Base-by-base conservation (phyloP, 2,797 vertebrate species). In the Hapalemur alaotrensis region DNA sequence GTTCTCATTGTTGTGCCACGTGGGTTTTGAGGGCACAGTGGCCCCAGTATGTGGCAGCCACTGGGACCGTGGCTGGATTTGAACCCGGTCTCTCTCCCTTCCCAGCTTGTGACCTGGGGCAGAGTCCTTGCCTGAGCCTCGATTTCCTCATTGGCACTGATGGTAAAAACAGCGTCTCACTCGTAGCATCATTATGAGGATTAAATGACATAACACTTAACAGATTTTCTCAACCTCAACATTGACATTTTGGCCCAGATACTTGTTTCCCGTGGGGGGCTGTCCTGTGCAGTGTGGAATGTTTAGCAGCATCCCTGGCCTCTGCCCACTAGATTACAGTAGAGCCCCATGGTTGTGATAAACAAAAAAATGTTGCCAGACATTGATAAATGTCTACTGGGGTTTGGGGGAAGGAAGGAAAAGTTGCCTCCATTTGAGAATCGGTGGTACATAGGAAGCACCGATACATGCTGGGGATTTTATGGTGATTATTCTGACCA, bases 361-460 rank as follows among this genome's bases (percentile, higher is more conserved):
- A 17, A 15, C 8, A 18, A 46, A 18, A 43, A 54, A 22, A 1
- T 20, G 6, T 78, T 50, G 63, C 32, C 32, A 81, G 50, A 50
- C 11, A 2, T 23, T 22, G 73, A 28, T 14, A 4, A 12, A 17
- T 12, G n/a, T 82, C 46, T 38, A 18, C 3, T 12, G 1, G 28
- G n/a, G 17, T 41, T 0, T 7, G 38, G 3, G 1, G 4, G 0
- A 43, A 17, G n/a, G 63, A 38, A 38, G 1, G 17, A 38, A n/a
- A 8, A 32, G 28, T 52, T 35, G 6, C 32, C 2, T 10, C 46
- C 20, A 25, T 32, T 41, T 41, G 59, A 76, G 82, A 72, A 43
- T 57, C 72, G 30, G 7, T 38, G 82, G 43, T 14, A 28, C 18
- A 7, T 4, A 57, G 32, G 9, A 32, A 54, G 67, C 30, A 8